Conservation (phyloP, 2,888 invertebrate species). For the Leucoptera coffeella region DNA sequence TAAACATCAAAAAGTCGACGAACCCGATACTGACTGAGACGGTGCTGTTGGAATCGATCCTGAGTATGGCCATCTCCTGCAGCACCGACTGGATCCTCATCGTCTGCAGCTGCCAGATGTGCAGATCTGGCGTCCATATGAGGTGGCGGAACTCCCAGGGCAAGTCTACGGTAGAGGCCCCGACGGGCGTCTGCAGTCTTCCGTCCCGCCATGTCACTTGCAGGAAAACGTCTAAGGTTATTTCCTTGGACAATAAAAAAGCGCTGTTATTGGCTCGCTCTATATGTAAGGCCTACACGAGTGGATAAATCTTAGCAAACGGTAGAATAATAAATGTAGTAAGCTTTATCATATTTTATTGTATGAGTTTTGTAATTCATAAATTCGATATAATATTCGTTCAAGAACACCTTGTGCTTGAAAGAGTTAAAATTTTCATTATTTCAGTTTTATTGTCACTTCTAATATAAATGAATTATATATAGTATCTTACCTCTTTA, state of each 20-base stretch:
- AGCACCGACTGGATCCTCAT: constrained; percentile 56
- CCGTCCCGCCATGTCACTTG: constrained; percentile 59
- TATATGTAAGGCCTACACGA: no score
- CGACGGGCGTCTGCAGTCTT: constrained; percentile 36
- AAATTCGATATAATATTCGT: no score
- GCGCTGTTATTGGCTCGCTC: constrained; percentile 2
- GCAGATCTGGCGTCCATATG: constrained; percentile 58
- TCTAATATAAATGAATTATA: no score
- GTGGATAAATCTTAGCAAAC: no score
- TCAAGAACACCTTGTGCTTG: no score
- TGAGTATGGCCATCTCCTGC: constrained; percentile 57
- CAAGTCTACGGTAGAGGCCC: constrained; percentile 47
- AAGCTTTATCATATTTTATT: no score
- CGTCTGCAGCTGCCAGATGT: constrained; percentile 58
- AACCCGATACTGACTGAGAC: constrained; percentile 61
- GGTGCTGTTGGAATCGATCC: constrained; percentile 56
- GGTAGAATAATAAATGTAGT: no score
- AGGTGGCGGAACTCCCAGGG: constrained; percentile 57
- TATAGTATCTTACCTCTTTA: constrained; percentile 54
- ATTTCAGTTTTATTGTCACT: no score
- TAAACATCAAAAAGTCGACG: no score
- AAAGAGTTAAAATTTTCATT: no score
- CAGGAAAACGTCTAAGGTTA: constrained; percentile 58
- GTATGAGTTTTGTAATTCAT: no score
- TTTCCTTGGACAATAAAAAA: constrained; percentile 33